phyloP scores from a whole-genome alignment of 37 sponge, comb jelly and placozoan species.

The Chondrosia reniformis region DNA sequence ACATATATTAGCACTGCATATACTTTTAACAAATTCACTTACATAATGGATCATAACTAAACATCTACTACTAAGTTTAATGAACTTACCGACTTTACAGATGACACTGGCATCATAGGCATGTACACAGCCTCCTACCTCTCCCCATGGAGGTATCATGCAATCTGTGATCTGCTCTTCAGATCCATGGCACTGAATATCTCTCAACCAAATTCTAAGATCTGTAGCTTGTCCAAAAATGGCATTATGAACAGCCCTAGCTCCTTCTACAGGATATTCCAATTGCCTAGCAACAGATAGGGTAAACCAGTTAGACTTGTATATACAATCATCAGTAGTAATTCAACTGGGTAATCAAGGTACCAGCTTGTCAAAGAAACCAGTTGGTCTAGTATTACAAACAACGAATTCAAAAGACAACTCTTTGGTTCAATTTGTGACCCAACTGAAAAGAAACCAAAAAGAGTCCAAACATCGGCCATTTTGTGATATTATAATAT shows the following conservation, averaged over 20 bases:
- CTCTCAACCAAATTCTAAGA: slow-evolving; percentile 27
- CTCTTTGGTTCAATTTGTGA: too few species aligned
- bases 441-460: too few species aligned
- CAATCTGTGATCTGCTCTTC: slow-evolving; percentile 26
- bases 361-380: too few species aligned
- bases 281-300: too few species aligned
- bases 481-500: too few species aligned
- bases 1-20: background rate
- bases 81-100: background rate
- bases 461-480: too few species aligned
- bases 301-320: too few species aligned
- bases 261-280: slow-evolving; percentile 14
- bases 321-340: too few species aligned
- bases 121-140: slow-evolving; percentile 12
- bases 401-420: too few species aligned
- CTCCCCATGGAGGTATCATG: background rate
- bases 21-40: background rate
- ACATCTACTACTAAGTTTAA: too few species aligned
- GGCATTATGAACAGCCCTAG: background rate
- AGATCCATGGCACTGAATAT: slow-evolving; percentile 25
- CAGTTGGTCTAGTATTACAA: too few species aligned
- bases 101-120: slow-evolving; percentile 29
- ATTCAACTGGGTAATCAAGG: too few species aligned
- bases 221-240: slow-evolving; percentile 14
- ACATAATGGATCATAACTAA: background rate